Evolutionary conservation across 2,888 invertebrate species (phyloP).

Genomic region (Noctua fimbriata): DNA sequence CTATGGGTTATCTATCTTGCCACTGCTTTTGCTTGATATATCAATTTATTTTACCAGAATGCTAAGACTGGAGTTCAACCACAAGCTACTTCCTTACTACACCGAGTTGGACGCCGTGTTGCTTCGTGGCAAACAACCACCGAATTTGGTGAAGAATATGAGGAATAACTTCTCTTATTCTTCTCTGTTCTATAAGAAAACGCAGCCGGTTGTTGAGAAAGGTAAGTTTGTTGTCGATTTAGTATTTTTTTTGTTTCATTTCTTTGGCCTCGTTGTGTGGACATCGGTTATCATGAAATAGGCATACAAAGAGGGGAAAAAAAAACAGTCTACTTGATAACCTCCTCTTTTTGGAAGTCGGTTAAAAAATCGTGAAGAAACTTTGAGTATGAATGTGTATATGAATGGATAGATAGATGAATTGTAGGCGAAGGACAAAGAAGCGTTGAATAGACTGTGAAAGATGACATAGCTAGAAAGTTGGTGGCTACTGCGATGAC

Average conservation of each 20-base stretch:
- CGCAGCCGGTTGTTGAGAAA: slow-evolving; percentile 79
- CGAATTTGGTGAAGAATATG: slow-evolving; percentile 71
- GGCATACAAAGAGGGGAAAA: not conserved
- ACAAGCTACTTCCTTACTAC: slow-evolving; percentile 95
- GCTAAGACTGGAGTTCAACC: slow-evolving; percentile 96
- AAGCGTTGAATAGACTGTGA: not conserved
- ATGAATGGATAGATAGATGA: not conserved
- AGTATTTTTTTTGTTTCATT: not conserved
- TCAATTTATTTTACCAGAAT: slow-evolving; percentile 88
- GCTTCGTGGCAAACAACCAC: slow-evolving; percentile 92
- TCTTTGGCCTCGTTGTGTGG: not conserved
- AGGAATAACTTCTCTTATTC: slow-evolving; percentile 82
- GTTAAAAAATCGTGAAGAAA: not conserved
- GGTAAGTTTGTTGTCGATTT: slow-evolving; percentile 70
- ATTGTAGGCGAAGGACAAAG: not conserved
- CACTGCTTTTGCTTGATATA: not conserved
- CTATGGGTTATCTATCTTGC: not conserved
- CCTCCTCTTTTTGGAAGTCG: too few species aligned
- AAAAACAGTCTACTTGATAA: too few species aligned
- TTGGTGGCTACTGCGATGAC: not conserved
- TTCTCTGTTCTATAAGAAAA: slow-evolving; percentile 78
- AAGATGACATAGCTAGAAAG: not conserved
- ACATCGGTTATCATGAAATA: not conserved
- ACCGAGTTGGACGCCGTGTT: slow-evolving; percentile 96
- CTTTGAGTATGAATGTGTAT: not conserved